A percentile compares a stretch with the other conserved stretches of the same genome.
These are phyloP conservation scores for Gouania willdenowi DNA, from an alignment of 2,797 vertebrate genomes.

Conservation along the genomic window DNA sequence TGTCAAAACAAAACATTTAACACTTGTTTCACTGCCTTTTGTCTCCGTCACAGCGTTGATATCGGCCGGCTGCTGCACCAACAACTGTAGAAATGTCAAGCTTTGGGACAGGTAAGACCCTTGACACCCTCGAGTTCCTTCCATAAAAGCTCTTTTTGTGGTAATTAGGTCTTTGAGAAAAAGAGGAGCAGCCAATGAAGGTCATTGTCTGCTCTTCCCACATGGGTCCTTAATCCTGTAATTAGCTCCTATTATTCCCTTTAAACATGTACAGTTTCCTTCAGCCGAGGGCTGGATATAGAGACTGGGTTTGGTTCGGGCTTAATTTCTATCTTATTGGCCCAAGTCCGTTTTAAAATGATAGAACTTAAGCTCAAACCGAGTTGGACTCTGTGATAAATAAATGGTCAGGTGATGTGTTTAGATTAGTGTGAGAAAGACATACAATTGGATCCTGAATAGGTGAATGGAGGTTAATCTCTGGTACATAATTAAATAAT, in stretches of 20 bases:
- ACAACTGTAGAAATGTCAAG: conserved; percentile 81
- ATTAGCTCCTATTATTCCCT: conserved; percentile 40
- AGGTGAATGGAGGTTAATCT: too few relatives aligned
- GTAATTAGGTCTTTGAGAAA: conserved; percentile 28
- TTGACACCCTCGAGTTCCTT: conserved; percentile 1
- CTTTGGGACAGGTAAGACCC: conserved; percentile 78
- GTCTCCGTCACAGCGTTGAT: conserved; percentile 70
- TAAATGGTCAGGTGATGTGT: too few relatives aligned
- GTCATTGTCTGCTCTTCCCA: conserved; percentile 41
- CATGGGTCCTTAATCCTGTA: conserved; percentile 38
- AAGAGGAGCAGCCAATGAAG: conserved; percentile 26
- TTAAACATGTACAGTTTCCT: conserved; percentile 7
- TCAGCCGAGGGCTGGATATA: conserved; percentile 5
- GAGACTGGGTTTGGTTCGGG: too few relatives aligned
- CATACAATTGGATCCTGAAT: too few relatives aligned
- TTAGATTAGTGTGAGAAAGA: too few relatives aligned
- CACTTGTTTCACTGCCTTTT: conserved; percentile 23
- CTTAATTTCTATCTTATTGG: too few relatives aligned
- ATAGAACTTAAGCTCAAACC: too few relatives aligned
- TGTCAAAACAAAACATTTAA: conserved; percentile 37
- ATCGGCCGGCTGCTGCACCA: conserved; percentile 79
- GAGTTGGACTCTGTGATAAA: too few relatives aligned
- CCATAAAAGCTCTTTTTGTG: conserved; percentile 7
- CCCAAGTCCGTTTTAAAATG: too few relatives aligned
- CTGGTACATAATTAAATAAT: too few relatives aligned